Conservation (phyloP, 2,113 vertebrate species). For the Girardinichthys multiradiatus region DNA sequence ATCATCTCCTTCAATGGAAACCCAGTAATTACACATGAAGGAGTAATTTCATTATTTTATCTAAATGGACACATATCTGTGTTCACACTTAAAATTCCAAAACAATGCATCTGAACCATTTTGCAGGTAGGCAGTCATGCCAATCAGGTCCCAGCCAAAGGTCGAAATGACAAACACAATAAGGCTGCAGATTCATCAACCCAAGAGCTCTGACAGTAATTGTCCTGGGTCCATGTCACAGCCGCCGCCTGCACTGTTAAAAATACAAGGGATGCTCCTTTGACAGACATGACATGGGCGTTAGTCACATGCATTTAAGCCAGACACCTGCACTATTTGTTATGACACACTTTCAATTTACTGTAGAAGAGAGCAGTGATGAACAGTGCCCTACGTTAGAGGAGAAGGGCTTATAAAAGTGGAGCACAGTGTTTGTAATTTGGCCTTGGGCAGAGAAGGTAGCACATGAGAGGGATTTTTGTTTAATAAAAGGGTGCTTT, state of each 20-base stretch:
- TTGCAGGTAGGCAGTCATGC: slow-evolving; percentile 19
- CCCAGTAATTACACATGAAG: not conserved
- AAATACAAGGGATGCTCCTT: slow-evolving; percentile 61
- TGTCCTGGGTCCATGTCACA: slow-evolving; percentile 56
- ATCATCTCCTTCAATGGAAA: not conserved
- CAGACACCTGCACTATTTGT: slow-evolving; percentile 67
- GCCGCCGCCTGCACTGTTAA: slow-evolving; percentile 37
- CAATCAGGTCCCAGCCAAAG: slow-evolving; percentile 60
- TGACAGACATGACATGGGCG: slow-evolving; percentile 57
- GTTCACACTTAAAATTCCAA: slow-evolving; percentile 28
- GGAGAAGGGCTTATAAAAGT: slow-evolving; percentile 21
- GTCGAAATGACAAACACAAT: slow-evolving; percentile 72
- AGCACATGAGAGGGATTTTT: slow-evolving; percentile 30
- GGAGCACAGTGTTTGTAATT: slow-evolving; percentile 42
- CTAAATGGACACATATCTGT: not conserved
- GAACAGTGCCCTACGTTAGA: slow-evolving; percentile 35
- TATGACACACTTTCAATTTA: slow-evolving; percentile 77
- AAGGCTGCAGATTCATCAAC: slow-evolving; percentile 73
- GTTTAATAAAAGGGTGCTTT: slow-evolving; percentile 59
- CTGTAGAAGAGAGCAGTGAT: slow-evolving; percentile 28
- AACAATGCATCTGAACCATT: slow-evolving; percentile 22
- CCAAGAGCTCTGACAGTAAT: slow-evolving; percentile 68
- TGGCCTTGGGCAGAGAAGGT: slow-evolving; percentile 20
- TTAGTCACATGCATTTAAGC: slow-evolving; percentile 69
- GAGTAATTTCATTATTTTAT: too few relatives aligned